Evolutionary conservation across 2,888 invertebrate genomes (phyloP), one percentile per base, ranked within the genome.

Genomic region (Sphecodes monilicornis): DNA sequence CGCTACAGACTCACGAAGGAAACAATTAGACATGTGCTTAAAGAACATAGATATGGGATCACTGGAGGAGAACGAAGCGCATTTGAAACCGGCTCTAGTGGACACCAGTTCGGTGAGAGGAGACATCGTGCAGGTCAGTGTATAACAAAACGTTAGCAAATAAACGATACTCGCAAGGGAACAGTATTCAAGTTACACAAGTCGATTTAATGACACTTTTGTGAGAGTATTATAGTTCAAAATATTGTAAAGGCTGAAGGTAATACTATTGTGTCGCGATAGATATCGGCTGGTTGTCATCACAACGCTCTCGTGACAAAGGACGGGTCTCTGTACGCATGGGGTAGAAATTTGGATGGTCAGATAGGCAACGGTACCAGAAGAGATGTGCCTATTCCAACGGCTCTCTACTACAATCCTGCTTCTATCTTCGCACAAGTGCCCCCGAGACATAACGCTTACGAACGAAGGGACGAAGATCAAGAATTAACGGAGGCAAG

Each of bases 261-360:
- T 57, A 60, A 60, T 60, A 13, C 73, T 64, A 39, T 39, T n/a
- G 54, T 57, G 77, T 39, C 60, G 1, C 8, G 13, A 71, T 22
- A 94, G 93, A 92, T 95, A 90, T 93, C 97, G 66, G 97, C 97
- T 80, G 98, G 98, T 1, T 97, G 98, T 95, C 97, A 98, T 92
- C 98, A 99, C 94, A 97, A 97, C 60, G 97, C 97, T 64, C 94
- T 98, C 75, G 93, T 98, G 73, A 97, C 97, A 66, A 96, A 96
- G 76, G 96, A 96, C 76, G 97, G 97, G 8, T 96, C 96, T 11
- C 94, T 98, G 1, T 98, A 97, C 91, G 96, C 97, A 0, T 98
- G 98, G 98, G 98, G 99, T 2, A 96, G 98, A 86, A 98, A 98
- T 95, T 96, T 98, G 85, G 98, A 99, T 93, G 98, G 98, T 54